Conservation (phyloP, 2,888 invertebrate genomes). For the Drosophila helvetica region DNA sequence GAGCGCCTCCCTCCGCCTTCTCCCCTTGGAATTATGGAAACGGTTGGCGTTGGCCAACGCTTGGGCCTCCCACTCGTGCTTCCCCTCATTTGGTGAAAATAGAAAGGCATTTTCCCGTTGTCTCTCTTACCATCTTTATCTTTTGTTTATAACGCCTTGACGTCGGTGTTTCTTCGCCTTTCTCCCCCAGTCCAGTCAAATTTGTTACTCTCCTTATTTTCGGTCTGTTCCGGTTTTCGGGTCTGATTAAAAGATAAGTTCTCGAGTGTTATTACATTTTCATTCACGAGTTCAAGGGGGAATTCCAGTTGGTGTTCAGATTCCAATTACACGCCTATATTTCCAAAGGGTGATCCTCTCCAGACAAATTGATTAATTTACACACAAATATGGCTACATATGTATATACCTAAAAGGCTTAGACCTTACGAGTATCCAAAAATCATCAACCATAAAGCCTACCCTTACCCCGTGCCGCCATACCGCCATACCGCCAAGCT, state of each 20-base stretch:
- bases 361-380: background rate
- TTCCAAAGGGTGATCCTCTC: background rate
- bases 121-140: slow-evolving; percentile 15
- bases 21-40: slow-evolving; percentile 58
- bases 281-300: slow-evolving; percentile 11
- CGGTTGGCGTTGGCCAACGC: slow-evolving; percentile 45
- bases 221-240: slow-evolving; percentile 32
- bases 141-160: slow-evolving; percentile 49
- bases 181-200: slow-evolving; percentile 28
- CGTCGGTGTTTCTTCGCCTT: slow-evolving; percentile 28
- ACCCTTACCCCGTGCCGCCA: background rate
- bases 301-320: slow-evolving; percentile 31
- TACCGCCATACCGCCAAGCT: background rate
- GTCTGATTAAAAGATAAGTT: slow-evolving; percentile 65
- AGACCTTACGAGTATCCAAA: background rate
- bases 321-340: background rate
- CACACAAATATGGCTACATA: background rate
- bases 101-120: slow-evolving; percentile 39
- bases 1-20: slow-evolving; percentile 23
- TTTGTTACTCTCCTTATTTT: slow-evolving; percentile 17
- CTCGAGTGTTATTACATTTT: slow-evolving; percentile 15
- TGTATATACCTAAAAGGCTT: no score
- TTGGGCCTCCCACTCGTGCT: slow-evolving; percentile 33
- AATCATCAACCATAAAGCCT: background rate
- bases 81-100: slow-evolving; percentile 7